Conservation (phyloP, 1,140 invertebrate species). For the Bombus superbus region DNA sequence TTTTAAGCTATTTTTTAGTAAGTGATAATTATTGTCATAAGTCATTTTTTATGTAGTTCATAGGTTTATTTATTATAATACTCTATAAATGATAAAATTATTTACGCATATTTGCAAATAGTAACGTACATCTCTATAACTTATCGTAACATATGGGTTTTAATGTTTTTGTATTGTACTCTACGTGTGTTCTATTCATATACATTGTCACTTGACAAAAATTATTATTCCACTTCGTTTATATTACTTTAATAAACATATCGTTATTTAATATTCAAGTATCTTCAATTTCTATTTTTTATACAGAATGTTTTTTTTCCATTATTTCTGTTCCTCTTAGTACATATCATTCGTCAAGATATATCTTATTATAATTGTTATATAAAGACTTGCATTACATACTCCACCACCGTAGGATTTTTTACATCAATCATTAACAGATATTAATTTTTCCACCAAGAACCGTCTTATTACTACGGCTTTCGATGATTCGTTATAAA, state of each 20-base stretch:
- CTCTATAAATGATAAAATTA: not conserved
- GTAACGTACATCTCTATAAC: not conserved
- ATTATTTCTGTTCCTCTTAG: constrained; percentile 37
- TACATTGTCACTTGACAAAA: not conserved
- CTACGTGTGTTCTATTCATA: not conserved
- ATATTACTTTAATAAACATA: not conserved
- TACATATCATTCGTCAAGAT: constrained; percentile 29
- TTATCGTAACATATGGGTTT: not conserved
- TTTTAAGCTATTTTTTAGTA: not conserved
- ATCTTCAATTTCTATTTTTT: not conserved
- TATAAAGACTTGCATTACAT: constrained; percentile 84
- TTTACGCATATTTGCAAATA: not conserved
- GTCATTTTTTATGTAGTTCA: not conserved
- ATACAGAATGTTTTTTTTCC: not conserved
- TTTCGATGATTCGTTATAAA: constrained; percentile 74
- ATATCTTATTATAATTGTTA: constrained; percentile 16
- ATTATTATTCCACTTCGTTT: not conserved
- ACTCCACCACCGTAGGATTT: no score
- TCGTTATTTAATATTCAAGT: no score
- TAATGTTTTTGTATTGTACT: not conserved
- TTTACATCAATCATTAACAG: no score
- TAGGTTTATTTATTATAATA: not conserved
- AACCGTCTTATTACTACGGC: constrained; percentile 90
- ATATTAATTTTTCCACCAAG: constrained; percentile 91
- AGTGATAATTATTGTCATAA: not conserved